Evolutionary conservation across 2,113 vertebrate species (phyloP).

Genomic region (Pongo abelii): DNA sequence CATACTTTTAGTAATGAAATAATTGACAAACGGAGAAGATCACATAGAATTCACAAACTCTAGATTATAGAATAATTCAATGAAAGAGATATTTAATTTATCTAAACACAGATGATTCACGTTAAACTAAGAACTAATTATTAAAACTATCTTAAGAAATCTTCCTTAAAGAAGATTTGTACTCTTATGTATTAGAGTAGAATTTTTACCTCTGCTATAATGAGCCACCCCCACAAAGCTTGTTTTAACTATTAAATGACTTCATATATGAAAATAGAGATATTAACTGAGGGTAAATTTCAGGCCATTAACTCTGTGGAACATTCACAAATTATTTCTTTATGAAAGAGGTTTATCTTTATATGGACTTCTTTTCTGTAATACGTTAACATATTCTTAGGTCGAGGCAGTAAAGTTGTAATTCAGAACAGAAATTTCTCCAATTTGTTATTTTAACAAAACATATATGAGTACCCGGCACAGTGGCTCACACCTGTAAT

Average conservation of each 20-base stretch:
- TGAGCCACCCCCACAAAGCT: not conserved
- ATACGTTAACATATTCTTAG: not conserved
- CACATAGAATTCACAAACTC: not conserved
- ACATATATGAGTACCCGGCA: no score
- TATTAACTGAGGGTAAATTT: not conserved
- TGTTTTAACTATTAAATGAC: constrained; percentile 16
- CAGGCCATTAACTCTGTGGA: not conserved
- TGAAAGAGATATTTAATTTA: constrained; percentile 6
- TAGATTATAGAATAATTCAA: constrained; percentile 8
- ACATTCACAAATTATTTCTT: not conserved
- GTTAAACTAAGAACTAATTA: not conserved
- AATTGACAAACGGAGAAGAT: not conserved
- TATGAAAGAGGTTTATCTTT: not conserved
- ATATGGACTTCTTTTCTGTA: not conserved
- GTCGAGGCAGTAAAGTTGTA: not conserved
- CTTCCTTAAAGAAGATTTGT: not conserved
- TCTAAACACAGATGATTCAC: not conserved
- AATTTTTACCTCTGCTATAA: not conserved
- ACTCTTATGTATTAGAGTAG: not conserved
- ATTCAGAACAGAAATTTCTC: not conserved
- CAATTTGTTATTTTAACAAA: not conserved
- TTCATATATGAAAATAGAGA: not conserved
- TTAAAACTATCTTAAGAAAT: constrained; percentile 1
- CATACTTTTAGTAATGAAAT: not conserved
- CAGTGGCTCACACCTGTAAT: no score